Base-by-base conservation (phyloP, 37 sponge, comb jelly and placozoan genomes). In the Corticium candelabrum region DNA sequence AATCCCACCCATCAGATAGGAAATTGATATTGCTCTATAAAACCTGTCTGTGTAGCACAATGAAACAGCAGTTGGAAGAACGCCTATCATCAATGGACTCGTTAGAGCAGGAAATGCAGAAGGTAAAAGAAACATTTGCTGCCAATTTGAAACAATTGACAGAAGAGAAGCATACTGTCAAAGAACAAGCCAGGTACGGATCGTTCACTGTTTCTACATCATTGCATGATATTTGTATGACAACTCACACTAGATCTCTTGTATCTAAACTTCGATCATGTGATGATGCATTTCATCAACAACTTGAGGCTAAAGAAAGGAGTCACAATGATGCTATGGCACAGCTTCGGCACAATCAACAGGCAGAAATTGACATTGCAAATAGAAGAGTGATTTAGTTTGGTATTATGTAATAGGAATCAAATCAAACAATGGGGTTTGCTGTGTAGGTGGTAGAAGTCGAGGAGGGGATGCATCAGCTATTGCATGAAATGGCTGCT, bases 381-480 rank as follows among this genome's bases (percentile, higher is more conserved):
- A 7, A 71, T 27, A 3, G 29, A 1, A 81, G 84, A 85, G 84
- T 84, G 1, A 80, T 69, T 77, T 50, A n/a, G 35, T 38, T 39
- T 38, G 40, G 34, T 5, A 78, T 4, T 76, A 31, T 79, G 31
- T 1, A 77, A 79, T 36, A 33, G 1, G 4, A 2, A 21, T 2
- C 36, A 78, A 2, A 79, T 27, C 75, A 3, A 2, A 21, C 15
- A n/a, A 72, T 72, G 15, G 15, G 15, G 74, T 72, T 27, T 72
- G 37, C 15, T 36, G 15, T 72, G 29, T 57, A 84, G 84, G 88
- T 93, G 39, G 68, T 2, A 34, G 81, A 29, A 1, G 85, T 84
- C 40, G 96, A 94, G 76, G 79, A 72, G 21, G 96, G 90, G 76
- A 94, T 94, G 96, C 81, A 87, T 39, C 82, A 74, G 50, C 43